Evolutionary conservation across 2,797 vertebrate genomes (phyloP).

Genomic region (Rhincodon typus): DNA sequence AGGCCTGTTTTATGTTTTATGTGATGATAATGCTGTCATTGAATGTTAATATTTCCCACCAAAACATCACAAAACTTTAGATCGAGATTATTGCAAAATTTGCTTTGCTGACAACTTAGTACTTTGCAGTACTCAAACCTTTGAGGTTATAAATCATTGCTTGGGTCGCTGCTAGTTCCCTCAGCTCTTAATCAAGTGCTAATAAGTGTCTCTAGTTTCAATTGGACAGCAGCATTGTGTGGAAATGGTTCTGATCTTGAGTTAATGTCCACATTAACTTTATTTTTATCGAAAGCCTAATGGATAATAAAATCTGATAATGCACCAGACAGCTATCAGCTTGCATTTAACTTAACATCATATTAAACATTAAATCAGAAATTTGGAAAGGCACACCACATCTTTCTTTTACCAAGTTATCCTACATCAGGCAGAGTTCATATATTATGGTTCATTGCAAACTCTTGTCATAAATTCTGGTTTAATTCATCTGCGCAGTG

Average conservation of each 20-base stretch:
- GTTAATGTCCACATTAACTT: slow-evolving; percentile 12
- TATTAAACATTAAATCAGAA: not conserved
- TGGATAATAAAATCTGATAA: slow-evolving; percentile 21
- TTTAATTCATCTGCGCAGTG: slow-evolving; percentile 8
- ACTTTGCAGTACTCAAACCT: not conserved
- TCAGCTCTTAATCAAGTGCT: slow-evolving; percentile 7
- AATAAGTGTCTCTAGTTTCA: slow-evolving; percentile 3
- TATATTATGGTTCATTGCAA: not conserved
- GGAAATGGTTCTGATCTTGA: not conserved
- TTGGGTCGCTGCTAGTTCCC: not conserved
- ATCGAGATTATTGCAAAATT: not conserved
- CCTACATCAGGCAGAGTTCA: not conserved
- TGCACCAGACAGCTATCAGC: not conserved
- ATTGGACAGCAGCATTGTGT: not conserved
- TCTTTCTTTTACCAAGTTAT: not conserved
- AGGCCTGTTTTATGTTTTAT: not conserved
- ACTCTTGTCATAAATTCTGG: not conserved
- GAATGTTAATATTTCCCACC: not conserved
- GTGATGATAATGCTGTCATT: not conserved
- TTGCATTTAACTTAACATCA: slow-evolving; percentile 16
- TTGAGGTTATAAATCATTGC: not conserved
- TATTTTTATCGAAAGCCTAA: slow-evolving; percentile 27
- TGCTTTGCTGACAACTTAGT: not conserved
- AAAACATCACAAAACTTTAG: not conserved
- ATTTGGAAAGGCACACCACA: slow-evolving; percentile 7